Percentiles rank a stretch among this genome's conserved stretches.
These are phyloP conservation scores for Momotus momota DNA, from an alignment of 2,797 vertebrate species.

Conservation along the genomic window DNA sequence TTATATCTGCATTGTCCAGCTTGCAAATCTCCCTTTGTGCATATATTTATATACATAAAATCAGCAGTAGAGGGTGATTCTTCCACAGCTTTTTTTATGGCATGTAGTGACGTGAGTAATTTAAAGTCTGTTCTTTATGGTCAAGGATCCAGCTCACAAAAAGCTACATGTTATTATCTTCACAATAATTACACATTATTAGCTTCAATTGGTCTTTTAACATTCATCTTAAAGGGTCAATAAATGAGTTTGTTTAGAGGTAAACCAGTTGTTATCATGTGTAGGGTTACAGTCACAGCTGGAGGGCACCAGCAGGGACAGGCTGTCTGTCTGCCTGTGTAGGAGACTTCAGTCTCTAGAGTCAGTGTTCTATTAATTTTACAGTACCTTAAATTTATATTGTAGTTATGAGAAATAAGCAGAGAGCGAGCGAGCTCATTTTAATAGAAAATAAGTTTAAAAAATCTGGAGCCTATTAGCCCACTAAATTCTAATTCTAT, in stretches of 20 bases:
- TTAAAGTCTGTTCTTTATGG: slow-evolving; percentile 11
- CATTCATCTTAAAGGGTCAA: slow-evolving; percentile 44
- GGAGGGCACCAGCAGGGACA: slow-evolving; percentile 33
- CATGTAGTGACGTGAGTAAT: slow-evolving; percentile 10
- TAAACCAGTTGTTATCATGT: slow-evolving; percentile 22
- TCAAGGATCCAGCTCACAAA: background rate
- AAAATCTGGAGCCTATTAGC: slow-evolving; percentile 60
- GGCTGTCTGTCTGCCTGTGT: slow-evolving; percentile 49
- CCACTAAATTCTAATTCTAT: slow-evolving; percentile 7
- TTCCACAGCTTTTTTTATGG: background rate
- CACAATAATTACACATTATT: background rate
- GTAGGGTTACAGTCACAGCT: slow-evolving; percentile 43
- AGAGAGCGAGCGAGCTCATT: background rate
- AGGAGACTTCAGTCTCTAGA: slow-evolving; percentile 46
- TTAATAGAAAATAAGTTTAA: slow-evolving; percentile 30
- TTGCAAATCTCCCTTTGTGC: background rate
- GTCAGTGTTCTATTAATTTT: slow-evolving; percentile 46
- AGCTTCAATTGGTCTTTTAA: slow-evolving; percentile 44
- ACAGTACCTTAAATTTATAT: slow-evolving; percentile 50
- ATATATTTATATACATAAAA: accelerated
- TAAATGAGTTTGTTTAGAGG: slow-evolving; percentile 56
- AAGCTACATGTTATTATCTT: slow-evolving; percentile 6
- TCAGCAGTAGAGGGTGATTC: background rate
- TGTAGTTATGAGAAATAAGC: slow-evolving; percentile 43
- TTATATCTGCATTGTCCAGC: background rate